Base-by-base conservation (phyloP, 2,797 vertebrate species). In the Podarcis lilfordi region DNA sequence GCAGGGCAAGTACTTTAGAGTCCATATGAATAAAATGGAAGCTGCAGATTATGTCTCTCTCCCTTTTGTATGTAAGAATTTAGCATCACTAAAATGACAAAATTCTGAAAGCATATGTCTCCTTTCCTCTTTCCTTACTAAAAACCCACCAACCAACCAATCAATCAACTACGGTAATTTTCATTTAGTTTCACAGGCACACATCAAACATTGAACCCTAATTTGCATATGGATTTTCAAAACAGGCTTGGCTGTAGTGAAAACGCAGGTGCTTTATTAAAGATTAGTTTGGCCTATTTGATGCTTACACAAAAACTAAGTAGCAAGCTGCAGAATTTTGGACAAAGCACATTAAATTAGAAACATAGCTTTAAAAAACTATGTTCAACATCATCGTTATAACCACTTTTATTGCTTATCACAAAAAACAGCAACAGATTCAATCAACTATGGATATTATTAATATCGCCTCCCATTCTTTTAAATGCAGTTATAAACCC, bases 31-130 rank as follows among this genome's bases (percentile, higher is more conserved):
- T 40, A 91, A 94, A 95, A 92, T 84, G 19, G n/a, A 93, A 86
- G 91, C 91, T 93, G 90, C 84, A 1, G 82, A 64, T 76, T 66
- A 69, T 80, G 84, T n/a, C 71, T 72, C 66, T 89, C 50, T 25
- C 85, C 75, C 82, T 29, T 84, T 86, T 69, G 82, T 86, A 90
- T 95, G 96, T 96, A 93, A 95, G 95, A 95, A 91, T 92, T 91
- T 90, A 86, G 27, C 93, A 90, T 68, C 90, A 88, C 85, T 88
- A 87, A 43, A 95, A 95, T 94, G 89, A 94, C 84, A 94, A 96
- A 78, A 94, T 89, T 55, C 88, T 91, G 90, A 94, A 95, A 93
- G 93, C 84, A 88, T 76, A 86, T 15, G 27, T 75, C 32, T 37
- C 64, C 87, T 92, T 84, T 90, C 89, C 91, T 84, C 83, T 88